Evolutionary conservation across 2,113 vertebrate genomes (phyloP).

Genomic region (Carlito syrichta): DNA sequence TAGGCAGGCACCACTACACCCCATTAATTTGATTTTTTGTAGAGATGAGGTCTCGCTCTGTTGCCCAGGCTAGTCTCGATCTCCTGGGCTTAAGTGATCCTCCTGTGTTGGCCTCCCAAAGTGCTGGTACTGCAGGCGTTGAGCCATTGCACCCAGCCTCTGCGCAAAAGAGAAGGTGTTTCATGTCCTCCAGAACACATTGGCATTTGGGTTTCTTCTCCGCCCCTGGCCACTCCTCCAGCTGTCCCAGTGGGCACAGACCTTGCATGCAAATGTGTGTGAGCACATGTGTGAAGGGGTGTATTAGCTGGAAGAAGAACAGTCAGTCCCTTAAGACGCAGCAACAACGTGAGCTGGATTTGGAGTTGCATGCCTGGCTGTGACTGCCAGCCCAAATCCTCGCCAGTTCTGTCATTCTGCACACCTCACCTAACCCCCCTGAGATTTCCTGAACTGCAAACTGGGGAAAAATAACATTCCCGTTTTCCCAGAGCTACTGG

Average conservation of each 20-base stretch:
- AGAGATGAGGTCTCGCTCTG: too few relatives aligned
- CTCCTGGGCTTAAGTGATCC: too few relatives aligned
- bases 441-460: not conserved
- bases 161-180: too few relatives aligned
- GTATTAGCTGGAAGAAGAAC: not conserved
- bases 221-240: not conserved
- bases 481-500: not conserved
- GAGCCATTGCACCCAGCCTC: too few relatives aligned
- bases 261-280: not conserved
- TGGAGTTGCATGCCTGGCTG: not conserved
- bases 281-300: accelerated
- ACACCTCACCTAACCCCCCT: not conserved
- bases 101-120: too few relatives aligned
- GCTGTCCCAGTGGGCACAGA: not conserved
- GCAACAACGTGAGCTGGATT: not conserved
- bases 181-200: not conserved
- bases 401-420: not conserved
- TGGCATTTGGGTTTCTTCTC: not conserved
- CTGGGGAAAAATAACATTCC: not conserved
- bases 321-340: not conserved
- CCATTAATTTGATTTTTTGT: too few relatives aligned
- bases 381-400: not conserved
- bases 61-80: too few relatives aligned
- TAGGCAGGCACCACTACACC: too few relatives aligned
- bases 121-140: too few relatives aligned